Evolutionary conservation across 1,140 invertebrate species (phyloP), one percentile per base, ranked within the genome.

Genomic region (Drosophila sechellia): DNA sequence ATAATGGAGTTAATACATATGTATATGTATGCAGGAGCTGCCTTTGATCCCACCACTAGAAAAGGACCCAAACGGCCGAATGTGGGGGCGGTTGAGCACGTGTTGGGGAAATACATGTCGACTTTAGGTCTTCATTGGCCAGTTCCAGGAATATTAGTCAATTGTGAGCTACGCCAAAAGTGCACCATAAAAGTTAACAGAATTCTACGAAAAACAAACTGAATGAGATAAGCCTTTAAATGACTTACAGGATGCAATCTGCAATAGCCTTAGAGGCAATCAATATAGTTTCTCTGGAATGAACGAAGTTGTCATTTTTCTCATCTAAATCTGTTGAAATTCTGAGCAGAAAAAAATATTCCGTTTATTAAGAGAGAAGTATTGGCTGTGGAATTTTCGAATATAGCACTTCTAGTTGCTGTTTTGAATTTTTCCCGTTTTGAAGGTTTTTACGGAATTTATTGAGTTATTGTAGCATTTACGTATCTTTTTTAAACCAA

Each of bases 1-100:
- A 83, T 89, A 89, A 87, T 89, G 84, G 76, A 72, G 85, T 76
- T 89, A 87, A 87, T 87, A 89, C 79, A 76, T 77, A 77, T 56
- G 50, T 52, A 61, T 53, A 53, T 42, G 58, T 70, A 70, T 70
- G 66, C 66, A 48, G 43, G 52, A 57, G 52, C 66, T 89, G 66
- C 54, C 84, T 87, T 87, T 87, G 83, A 87, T 87, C 83, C 85
- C 63, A 57, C 31, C 22, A 63, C 46, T 49, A 17, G 49, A 49
- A 53, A 43, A 57, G 58, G 42, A 46, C 45, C 11, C 13, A 52
- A 68, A 68, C 35, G 39, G 40, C 46, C 12, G 50, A 42, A 34
- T 54, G 58, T 45, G 61, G 34, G 13, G 50, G 17, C 56, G 13
- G 64, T n/a, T 52, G 25, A 35, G 31, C 53, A 60, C 64, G 60